Conservation (phyloP, 2,888 invertebrate species). For the Camponotus fellah region DNA sequence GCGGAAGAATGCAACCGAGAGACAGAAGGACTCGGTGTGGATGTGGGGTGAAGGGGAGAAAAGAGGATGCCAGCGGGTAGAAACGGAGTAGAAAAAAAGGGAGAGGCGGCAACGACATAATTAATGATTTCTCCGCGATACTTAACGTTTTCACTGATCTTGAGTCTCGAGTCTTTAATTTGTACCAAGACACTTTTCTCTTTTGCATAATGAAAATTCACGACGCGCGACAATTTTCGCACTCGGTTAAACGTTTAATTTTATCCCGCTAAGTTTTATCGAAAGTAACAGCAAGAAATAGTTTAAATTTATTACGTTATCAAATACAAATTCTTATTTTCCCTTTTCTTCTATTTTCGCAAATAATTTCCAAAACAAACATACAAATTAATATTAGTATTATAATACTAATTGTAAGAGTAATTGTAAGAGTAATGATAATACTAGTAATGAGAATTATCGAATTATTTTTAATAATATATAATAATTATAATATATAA, state of each 20-base stretch:
- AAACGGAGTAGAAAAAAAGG: constrained; percentile 32
- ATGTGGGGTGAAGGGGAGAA: constrained; percentile 16
- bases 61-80: constrained; percentile 18
- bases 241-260: neutral
- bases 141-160: constrained; percentile 83
- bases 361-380: neutral
- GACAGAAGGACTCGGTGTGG: constrained; percentile 57
- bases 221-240: neutral
- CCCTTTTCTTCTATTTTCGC: neutral
- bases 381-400: neutral
- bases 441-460: neutral
- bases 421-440: neutral
- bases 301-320: neutral
- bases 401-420: neutral
- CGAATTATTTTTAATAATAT: neutral
- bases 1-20: constrained; percentile 75
- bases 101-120: constrained; percentile 72
- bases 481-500: no score
- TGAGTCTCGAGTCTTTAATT: constrained; percentile 72
- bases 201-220: constrained; percentile 69
- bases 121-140: constrained; percentile 79
- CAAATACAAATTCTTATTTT: neutral
- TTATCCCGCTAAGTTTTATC: no score
- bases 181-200: constrained; percentile 63
- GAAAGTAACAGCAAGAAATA: no score